These are phyloP conservation scores for Spea bombifrons DNA, from an alignment of 2,113 vertebrate genomes.

Conservation along the genomic window DNA sequence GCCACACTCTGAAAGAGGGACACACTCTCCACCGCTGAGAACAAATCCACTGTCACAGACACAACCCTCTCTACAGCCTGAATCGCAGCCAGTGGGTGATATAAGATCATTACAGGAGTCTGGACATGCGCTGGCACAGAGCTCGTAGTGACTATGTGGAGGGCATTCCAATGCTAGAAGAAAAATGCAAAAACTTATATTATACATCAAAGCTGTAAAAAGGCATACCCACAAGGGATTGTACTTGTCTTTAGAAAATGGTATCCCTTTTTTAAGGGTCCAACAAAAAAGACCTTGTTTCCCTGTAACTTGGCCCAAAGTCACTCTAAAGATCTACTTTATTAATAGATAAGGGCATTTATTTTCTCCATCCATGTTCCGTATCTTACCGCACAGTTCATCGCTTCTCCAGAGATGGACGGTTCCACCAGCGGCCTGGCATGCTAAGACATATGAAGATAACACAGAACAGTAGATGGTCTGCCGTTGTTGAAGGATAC, in stretches of 20 bases:
- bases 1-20: slow-evolving; percentile 68
- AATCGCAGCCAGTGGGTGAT: slow-evolving; percentile 50
- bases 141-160: slow-evolving; percentile 69
- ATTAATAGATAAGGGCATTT: too few relatives aligned
- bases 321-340: too few relatives aligned
- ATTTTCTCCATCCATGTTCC: too few relatives aligned
- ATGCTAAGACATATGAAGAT: slow-evolving; percentile 53
- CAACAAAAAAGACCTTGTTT: not conserved
- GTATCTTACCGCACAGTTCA: slow-evolving; percentile 57
- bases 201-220: slow-evolving; percentile 67
- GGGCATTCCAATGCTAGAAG: slow-evolving; percentile 67
- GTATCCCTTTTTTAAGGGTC: slow-evolving; percentile 69
- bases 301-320: too few relatives aligned
- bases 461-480: slow-evolving; percentile 50
- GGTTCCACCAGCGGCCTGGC: slow-evolving; percentile 48
- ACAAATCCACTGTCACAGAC: slow-evolving; percentile 68
- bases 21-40: slow-evolving; percentile 62
- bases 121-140: slow-evolving; percentile 60
- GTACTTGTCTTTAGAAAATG: slow-evolving; percentile 73
- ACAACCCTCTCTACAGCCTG: slow-evolving; percentile 65
- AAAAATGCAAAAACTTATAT: slow-evolving; percentile 62
- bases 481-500: slow-evolving; percentile 53
- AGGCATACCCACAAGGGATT: slow-evolving; percentile 72
- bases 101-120: slow-evolving; percentile 61
- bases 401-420: slow-evolving; percentile 53